These are phyloP conservation scores for Penaeus chinensis DNA, from an alignment of 1,140 invertebrate species.

Conservation along the genomic window DNA sequence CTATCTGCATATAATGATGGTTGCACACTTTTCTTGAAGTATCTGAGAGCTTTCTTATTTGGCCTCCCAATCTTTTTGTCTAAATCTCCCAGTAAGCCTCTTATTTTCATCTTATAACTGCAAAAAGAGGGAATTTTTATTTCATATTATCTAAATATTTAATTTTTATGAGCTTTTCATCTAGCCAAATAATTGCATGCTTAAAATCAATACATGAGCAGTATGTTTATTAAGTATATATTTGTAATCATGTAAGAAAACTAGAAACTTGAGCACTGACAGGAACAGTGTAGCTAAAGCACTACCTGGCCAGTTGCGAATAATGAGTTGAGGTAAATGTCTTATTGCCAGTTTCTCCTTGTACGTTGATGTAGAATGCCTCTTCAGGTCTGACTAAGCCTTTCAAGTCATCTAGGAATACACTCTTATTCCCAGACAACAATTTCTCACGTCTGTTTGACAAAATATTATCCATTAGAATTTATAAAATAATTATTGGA, in stretches of 20 bases:
- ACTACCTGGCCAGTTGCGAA: slow-evolving; percentile 67
- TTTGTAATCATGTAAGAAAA: not conserved
- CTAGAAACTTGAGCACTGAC: not conserved
- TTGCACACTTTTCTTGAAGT: slow-evolving; percentile 31
- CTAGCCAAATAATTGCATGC: not conserved
- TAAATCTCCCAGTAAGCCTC: not conserved
- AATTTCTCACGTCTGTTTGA: slow-evolving; percentile 22
- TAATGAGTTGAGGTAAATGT: slow-evolving; percentile 68
- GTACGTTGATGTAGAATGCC: slow-evolving; percentile 67
- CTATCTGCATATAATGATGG: slow-evolving; percentile 34
- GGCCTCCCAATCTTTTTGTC: not conserved
- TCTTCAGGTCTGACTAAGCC: slow-evolving; percentile 64
- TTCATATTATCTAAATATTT: too few relatives aligned
- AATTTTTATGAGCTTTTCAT: not conserved
- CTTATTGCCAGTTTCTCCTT: slow-evolving; percentile 66
- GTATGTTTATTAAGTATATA: not conserved
- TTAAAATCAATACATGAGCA: not conserved
- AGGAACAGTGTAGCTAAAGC: not conserved
- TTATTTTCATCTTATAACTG: slow-evolving; percentile 38
- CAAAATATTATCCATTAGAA: slow-evolving; percentile 10
- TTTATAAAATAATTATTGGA: not conserved
- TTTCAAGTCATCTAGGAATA: slow-evolving; percentile 42
- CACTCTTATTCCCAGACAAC: slow-evolving; percentile 31
- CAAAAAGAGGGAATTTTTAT: not conserved
- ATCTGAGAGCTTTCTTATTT: slow-evolving; percentile 9